Evolutionary conservation across 2,797 vertebrate species (phyloP).

Genomic region (Peromyscus melanophrys): DNA sequence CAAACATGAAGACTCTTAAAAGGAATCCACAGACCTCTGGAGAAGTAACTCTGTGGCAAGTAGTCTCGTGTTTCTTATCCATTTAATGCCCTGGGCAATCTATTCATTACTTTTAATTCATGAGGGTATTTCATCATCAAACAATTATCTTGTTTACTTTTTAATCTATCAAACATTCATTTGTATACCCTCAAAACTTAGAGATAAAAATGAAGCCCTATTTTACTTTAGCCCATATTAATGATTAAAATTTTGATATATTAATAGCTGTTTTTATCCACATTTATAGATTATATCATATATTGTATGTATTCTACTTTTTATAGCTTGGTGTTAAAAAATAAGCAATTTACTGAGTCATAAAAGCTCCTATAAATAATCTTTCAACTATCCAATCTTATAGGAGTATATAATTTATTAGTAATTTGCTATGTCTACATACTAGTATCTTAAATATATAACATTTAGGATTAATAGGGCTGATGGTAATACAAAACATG

Average conservation of each 20-base stretch:
- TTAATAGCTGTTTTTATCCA: background rate
- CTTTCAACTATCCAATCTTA: slow-evolving; percentile 36
- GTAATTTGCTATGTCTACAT: slow-evolving; percentile 28
- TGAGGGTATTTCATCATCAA: slow-evolving; percentile 44
- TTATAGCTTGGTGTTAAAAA: slow-evolving; percentile 23
- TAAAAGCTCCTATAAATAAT: slow-evolving; percentile 37
- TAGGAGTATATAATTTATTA: slow-evolving; percentile 21
- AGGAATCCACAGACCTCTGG: slow-evolving; percentile 22
- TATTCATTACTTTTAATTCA: slow-evolving; percentile 53
- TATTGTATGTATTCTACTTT: background rate
- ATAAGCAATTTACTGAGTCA: slow-evolving; percentile 20
- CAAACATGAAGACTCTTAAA: slow-evolving; percentile 58
- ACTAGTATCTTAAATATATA: slow-evolving; percentile 15
- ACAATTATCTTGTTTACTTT: slow-evolving; percentile 43
- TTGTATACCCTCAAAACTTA: slow-evolving; percentile 55
- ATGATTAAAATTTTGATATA: slow-evolving; percentile 32
- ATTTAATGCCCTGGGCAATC: slow-evolving; percentile 20
- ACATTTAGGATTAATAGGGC: background rate
- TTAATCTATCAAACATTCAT: slow-evolving; percentile 31
- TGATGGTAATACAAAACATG: background rate
- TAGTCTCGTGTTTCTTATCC: slow-evolving; percentile 11
- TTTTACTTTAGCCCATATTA: slow-evolving; percentile 1
- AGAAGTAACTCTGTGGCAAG: slow-evolving; percentile 47
- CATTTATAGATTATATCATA: slow-evolving; percentile 10
- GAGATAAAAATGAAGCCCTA: slow-evolving; percentile 29